These are phyloP conservation scores for Verasper variegatus DNA, from an alignment of 2,113 vertebrate species.

Conservation along the genomic window DNA sequence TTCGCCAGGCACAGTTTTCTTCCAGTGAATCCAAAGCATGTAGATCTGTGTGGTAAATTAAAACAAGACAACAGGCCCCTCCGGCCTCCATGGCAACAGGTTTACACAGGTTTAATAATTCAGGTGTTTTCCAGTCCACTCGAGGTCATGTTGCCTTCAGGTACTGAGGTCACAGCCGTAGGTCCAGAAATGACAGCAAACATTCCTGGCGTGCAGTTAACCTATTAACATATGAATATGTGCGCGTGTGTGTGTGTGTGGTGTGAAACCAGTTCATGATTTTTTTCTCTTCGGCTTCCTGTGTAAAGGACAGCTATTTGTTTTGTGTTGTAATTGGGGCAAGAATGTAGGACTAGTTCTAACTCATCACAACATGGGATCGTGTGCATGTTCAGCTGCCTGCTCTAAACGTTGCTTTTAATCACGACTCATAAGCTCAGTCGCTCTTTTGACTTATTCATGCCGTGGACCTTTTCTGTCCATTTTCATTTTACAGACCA, in stretches of 20 bases:
- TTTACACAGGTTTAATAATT: constrained; percentile 49
- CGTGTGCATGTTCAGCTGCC: constrained; percentile 13
- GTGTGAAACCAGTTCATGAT: too few relatives aligned
- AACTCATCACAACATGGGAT: constrained; percentile 5
- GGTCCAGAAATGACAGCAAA: constrained; percentile 8
- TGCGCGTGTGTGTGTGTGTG: constrained; percentile 47
- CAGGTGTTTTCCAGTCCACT: constrained; percentile 44
- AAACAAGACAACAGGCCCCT: neutral
- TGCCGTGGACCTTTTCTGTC: constrained; percentile 65
- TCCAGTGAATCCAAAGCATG: neutral
- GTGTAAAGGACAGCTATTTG: constrained; percentile 59
- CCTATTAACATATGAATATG: constrained; percentile 73
- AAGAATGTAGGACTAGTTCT: constrained; percentile 72
- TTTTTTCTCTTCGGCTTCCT: constrained; percentile 15
- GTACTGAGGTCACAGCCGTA: neutral
- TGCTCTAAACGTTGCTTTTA: constrained; percentile 40
- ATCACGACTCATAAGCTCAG: constrained; percentile 34
- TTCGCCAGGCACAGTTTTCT: neutral
- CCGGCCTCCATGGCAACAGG: constrained; percentile 2
- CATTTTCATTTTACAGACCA: constrained; percentile 72
- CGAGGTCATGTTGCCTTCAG: constrained; percentile 36
- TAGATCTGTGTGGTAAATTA: neutral
- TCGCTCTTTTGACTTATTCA: constrained; percentile 74
- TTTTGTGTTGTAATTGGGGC: constrained; percentile 75
- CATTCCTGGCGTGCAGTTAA: constrained; percentile 52